Evolutionary conservation across 2,797 vertebrate species (phyloP), one percentile per base, ranked within the genome.

Genomic region (Pseudocheirus occidentalis): DNA sequence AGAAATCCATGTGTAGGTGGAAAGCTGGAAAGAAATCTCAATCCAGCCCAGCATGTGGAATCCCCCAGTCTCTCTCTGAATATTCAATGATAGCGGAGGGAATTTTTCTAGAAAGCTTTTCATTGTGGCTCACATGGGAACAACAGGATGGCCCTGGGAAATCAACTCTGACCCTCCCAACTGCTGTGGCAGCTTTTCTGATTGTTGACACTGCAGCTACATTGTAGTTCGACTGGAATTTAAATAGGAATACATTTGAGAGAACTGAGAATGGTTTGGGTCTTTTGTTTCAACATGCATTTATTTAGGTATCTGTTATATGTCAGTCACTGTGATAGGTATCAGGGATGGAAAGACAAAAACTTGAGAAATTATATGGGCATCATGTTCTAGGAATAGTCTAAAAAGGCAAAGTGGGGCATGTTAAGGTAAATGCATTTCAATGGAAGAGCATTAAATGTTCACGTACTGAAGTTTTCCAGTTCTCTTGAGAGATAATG

Each of bases 141-240:
- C 94, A 98, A 97, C 97, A 98, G 97, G 98, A 98, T 98, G 97
- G 96, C 96, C 97, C 92, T 96, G 97, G 95, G 95, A 95, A 90
- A 95, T 97, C 97, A 98, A 97, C 97, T 97, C 95, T 98, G 98
- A 97, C 97, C 97, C 93, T 55, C 24, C 34, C 31, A 62, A 96
- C 93, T 96, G 97, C 96, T 97, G 31, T 97, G 96, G 96, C 97
- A 97, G 97, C 97, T 97, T 0, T 95, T 97, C 93, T 97, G 94
- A 93, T 95, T 97, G 97, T 96, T 97, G 97, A 97, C 96, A 34
- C 59, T 97, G 95, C 95, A 96, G 14, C 98, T 97, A 96, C 90
- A 90, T 93, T 97, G 94, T 81, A 97, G 96, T 96, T 96, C 94
- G 21, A 87, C 18, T 87, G 73, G 73, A 87, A 87, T 50, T 87